These are phyloP conservation scores for Rhamnusium bicolor DNA, from an alignment of 2,888 invertebrate species.

Conservation along the genomic window DNA sequence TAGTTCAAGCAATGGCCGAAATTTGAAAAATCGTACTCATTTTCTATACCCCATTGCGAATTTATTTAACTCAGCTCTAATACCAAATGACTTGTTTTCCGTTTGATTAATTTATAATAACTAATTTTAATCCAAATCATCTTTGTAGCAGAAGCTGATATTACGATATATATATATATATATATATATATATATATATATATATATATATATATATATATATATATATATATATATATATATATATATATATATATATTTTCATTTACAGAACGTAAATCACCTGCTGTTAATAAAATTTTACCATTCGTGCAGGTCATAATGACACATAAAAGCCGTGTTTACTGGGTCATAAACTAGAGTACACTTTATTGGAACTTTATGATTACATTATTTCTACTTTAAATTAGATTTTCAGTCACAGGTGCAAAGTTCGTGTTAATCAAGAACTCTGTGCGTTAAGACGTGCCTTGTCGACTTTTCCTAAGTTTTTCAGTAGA, in stretches of 20 bases:
- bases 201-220: no score
- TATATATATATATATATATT: neutral
- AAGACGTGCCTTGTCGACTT: constrained; percentile 10
- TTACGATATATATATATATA: no score
- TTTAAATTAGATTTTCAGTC: constrained; percentile 19
- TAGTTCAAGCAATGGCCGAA: no score
- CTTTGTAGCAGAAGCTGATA: no score
- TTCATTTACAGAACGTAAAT: neutral
- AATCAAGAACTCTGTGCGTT: neutral
- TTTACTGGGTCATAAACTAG: neutral
- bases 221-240: no score
- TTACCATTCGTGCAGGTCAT: neutral
- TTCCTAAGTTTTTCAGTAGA: neutral
- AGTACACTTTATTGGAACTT: neutral
- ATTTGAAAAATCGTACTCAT: no score
- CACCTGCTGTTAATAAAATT: neutral
- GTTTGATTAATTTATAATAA: no score
- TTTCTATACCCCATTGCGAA: no score
- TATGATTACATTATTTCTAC: constrained; percentile 9
- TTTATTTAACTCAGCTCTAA: no score
- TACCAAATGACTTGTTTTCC: no score
- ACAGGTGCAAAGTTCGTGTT: constrained; percentile 24
- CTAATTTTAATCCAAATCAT: no score
- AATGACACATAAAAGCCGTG: neutral
- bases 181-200: no score